Conservation (phyloP, 37 sponge, comb jelly and placozoan genomes). For the Sycon ciliatum region DNA sequence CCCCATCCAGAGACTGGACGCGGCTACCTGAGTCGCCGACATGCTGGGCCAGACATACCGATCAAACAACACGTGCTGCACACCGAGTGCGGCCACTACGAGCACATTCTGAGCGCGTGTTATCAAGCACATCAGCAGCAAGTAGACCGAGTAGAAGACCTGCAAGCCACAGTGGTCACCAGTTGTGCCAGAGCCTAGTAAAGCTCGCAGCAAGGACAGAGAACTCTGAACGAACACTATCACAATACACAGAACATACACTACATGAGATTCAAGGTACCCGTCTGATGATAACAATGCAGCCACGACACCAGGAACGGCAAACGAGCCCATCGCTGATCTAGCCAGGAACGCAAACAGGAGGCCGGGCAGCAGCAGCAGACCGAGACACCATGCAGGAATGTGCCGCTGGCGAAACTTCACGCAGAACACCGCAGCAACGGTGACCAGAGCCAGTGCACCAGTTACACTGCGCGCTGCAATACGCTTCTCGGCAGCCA, state of each 20-base stretch:
- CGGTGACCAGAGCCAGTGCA: background rate
- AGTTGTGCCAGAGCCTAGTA: background rate
- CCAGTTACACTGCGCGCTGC: too few relatives aligned
- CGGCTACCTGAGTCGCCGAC: background rate
- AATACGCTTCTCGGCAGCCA: background rate
- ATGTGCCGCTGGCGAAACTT: too few relatives aligned
- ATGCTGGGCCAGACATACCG: background rate
- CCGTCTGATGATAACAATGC: too few relatives aligned
- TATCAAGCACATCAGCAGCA: background rate
- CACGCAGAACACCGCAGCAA: too few relatives aligned
- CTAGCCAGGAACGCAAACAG: constrained; percentile 5
- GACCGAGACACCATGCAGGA: too few relatives aligned
- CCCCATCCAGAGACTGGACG: too few relatives aligned
- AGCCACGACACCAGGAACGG: background rate
- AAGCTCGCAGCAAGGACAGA: constrained; percentile 3
- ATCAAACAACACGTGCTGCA: too few relatives aligned
- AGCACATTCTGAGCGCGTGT: background rate
- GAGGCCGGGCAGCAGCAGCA: too few relatives aligned
- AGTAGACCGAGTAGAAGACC: constrained; percentile 13
- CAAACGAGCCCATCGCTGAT: background rate
- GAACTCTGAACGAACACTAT: background rate
- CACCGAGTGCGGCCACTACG: background rate
- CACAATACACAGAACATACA: too few relatives aligned
- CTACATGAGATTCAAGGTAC: too few relatives aligned
- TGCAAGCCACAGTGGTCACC: too few relatives aligned